Base-by-base conservation (phyloP, 2,113 vertebrate species). In the Clarias macrocephalus region DNA sequence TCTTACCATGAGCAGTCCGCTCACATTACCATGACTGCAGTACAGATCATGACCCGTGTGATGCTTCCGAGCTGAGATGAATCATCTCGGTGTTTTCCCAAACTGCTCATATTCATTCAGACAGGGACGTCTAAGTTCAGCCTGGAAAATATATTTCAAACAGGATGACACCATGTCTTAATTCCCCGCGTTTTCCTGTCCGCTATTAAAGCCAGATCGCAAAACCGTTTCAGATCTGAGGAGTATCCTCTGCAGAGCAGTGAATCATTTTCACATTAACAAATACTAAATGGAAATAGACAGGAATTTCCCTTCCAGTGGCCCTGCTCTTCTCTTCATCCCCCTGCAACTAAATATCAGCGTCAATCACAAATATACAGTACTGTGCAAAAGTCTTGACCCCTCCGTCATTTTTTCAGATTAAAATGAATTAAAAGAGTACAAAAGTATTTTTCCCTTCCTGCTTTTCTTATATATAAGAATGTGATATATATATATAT, bases 201-300 rank as follows among this genome's bases (percentile, higher is more conserved):
- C 65, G 23, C n/a, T 10, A 19, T 57, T 18, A 54, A 21, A 9
- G 8, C 68, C 68, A 70, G 68, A 57, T 57, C 48, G 11, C 21
- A 37, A 83, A 79, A 13, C 54, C 10, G 23, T 25, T 60, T 48
- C 21, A 72, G 56, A 60, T 52, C 83, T 42, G 54, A 13, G 37
- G 54, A 7, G 23, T n/a, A 4, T 63, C 59, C 70, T 87, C 16
- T 42, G 48, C n/a, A 76, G n/a, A n/a, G 86, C 87, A 68, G 88
- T 93, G 90, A 92, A 92, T 93, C 88, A 91, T 42, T 86, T 87
- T 80, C 88, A 86, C 66, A 0, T 57, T 75, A 30, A 88, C 84
- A 73, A 93, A 92, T 91, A 70, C 90, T 93, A 91, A 92, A 93
- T 91, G 52, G 1, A 72, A 80, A 75, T 30, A 9, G 37, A 73